A percentile compares a stretch with the other conserved stretches of the same genome.
Evolutionary conservation across 1,140 invertebrate genomes (phyloP).

Genomic region (Acromyrmex charruanus): DNA sequence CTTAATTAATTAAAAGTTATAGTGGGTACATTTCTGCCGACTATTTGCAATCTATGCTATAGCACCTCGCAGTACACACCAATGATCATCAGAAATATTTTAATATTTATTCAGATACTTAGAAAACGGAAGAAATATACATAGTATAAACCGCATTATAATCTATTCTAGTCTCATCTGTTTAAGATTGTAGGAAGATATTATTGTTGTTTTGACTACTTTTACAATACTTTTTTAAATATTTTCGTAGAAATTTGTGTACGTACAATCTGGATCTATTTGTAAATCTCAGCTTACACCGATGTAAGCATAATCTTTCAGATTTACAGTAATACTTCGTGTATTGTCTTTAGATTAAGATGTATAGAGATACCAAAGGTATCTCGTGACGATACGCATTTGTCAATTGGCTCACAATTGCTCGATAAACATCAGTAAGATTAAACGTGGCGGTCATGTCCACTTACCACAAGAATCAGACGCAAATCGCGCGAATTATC

Average conservation of each 20-base stretch:
- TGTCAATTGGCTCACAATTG: constrained; percentile 8
- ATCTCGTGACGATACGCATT: background rate
- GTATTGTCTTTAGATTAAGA: background rate
- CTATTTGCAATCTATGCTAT: constrained; percentile 2
- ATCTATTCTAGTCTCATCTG: background rate
- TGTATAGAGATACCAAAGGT: background rate
- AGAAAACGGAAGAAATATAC: background rate
- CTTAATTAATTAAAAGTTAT: constrained; percentile 63
- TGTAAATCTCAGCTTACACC: background rate
- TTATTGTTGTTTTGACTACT: background rate
- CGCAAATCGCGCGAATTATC: constrained; percentile 56
- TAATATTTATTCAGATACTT: background rate
- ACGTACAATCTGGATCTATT: background rate
- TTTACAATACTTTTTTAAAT: background rate
- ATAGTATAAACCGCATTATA: background rate
- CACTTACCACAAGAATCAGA: constrained; percentile 40
- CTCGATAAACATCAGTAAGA: background rate
- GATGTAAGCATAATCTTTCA: background rate
- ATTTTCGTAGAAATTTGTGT: background rate
- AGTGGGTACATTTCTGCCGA: constrained; percentile 21
- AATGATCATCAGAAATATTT: background rate
- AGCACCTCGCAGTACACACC: background rate
- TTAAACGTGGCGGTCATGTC: constrained; percentile 25
- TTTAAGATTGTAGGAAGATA: background rate
- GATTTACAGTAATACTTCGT: background rate